These are phyloP conservation scores for Perognathus longimembris DNA, from an alignment of 2,113 vertebrate genomes.

Conservation along the genomic window DNA sequence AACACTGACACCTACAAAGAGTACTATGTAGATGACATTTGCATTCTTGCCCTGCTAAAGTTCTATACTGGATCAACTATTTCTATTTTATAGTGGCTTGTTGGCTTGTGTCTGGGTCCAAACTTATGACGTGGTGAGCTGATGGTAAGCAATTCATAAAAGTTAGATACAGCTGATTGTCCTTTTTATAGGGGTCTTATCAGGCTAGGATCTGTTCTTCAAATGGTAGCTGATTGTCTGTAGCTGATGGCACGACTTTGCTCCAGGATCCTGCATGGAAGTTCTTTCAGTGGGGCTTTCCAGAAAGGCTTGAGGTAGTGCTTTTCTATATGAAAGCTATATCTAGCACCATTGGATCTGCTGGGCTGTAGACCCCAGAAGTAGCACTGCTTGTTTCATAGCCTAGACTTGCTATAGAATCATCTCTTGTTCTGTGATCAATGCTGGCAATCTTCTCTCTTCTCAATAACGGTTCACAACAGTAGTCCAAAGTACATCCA, in stretches of 20 bases:
- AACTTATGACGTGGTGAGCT: neutral
- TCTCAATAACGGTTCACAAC: neutral
- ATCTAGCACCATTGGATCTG: neutral
- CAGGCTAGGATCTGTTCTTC: neutral
- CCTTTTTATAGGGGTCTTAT: neutral
- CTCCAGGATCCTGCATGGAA: neutral
- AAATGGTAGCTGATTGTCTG: neutral
- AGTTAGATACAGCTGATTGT: neutral
- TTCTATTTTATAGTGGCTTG: slow-evolving; percentile 5
- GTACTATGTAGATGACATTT: neutral
- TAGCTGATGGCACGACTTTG: neutral
- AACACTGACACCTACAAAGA: neutral
- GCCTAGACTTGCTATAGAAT: neutral
- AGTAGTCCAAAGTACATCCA: neutral
- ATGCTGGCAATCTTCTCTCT: neutral
- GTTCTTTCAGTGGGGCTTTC: neutral
- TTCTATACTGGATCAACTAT: neutral
- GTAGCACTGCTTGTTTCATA: neutral
- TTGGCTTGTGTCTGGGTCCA: neutral
- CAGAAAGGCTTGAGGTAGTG: neutral
- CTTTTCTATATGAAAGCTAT: neutral
- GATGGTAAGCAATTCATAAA: neutral
- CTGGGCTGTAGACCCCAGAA: neutral
- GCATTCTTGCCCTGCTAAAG: neutral
- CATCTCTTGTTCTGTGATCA: neutral